Conservation (phyloP, 2,888 invertebrate species). For the Hirtodrosophila histrioides region DNA sequence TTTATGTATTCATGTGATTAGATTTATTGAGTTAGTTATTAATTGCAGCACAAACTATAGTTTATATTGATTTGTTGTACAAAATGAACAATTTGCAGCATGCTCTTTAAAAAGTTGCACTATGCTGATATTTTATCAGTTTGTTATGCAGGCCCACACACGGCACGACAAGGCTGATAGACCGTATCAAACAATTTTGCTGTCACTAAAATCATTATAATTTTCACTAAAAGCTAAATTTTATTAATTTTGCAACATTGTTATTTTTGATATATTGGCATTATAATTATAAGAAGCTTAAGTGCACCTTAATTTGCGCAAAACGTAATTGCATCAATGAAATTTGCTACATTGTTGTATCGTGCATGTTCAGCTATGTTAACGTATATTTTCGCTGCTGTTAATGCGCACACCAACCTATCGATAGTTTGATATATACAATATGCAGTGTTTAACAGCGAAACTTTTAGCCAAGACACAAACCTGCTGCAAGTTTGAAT, state of each 20-base stretch:
- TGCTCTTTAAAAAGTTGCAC: slow-evolving; percentile 1
- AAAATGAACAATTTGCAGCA: slow-evolving; percentile 6
- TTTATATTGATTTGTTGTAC: neutral
- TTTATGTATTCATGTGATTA: no score
- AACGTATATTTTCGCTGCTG: neutral
- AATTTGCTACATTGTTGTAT: no score
- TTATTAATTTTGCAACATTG: no score
- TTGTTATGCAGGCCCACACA: slow-evolving; percentile 21
- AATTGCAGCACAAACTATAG: neutral
- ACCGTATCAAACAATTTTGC: no score
- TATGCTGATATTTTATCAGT: slow-evolving; percentile 5
- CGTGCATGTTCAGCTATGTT: no score
- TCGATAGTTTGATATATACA: slow-evolving; percentile 8
- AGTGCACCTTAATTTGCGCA: no score
- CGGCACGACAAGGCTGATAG: neutral
- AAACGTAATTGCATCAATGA: no score
- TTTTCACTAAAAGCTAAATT: no score
- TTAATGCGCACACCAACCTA: neutral
- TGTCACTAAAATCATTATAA: no score
- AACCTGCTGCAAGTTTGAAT: slow-evolving; percentile 14
- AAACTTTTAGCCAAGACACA: slow-evolving; percentile 21
- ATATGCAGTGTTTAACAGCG: slow-evolving; percentile 3
- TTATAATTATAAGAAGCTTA: no score
- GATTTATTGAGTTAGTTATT: neutral
- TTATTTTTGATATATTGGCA: no score